phyloP scores from a whole-genome alignment of 2,113 vertebrate genomes.

The Prochilodus magdalenae region DNA sequence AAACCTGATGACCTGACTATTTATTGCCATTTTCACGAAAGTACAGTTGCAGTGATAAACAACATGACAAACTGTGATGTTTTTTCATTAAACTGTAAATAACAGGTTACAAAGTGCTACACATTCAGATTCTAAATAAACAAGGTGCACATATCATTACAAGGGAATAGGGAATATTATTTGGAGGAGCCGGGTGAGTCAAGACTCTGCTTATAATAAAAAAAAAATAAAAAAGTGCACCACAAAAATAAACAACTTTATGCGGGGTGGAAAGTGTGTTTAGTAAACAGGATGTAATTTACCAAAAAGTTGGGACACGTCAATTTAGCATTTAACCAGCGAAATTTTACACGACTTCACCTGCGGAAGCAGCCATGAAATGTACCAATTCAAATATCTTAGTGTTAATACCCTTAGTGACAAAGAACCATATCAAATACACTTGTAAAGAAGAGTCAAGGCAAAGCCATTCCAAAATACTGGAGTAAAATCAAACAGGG shows the following conservation, averaged over 20 bases:
- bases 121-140: slow-evolving; percentile 56
- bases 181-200: slow-evolving; percentile 26
- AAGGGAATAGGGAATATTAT: slow-evolving; percentile 24
- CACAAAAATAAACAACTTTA: slow-evolving; percentile 11
- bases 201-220: slow-evolving; percentile 60
- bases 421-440: neutral
- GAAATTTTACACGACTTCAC: neutral
- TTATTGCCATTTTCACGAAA: slow-evolving; percentile 72
- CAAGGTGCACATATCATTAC: slow-evolving; percentile 68
- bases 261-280: neutral
- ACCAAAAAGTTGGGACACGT: too few species aligned
- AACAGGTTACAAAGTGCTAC: slow-evolving; percentile 73
- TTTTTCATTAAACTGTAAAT: slow-evolving; percentile 51
- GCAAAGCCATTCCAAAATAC: neutral
- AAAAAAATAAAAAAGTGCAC: slow-evolving; percentile 27
- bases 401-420: neutral
- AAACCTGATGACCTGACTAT: slow-evolving; percentile 59
- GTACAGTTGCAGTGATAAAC: slow-evolving; percentile 53
- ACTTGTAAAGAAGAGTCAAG: neutral
- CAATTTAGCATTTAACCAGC: neutral
- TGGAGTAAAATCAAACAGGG: neutral
- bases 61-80: slow-evolving; percentile 48
- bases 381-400: neutral
- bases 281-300: neutral
- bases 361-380: neutral